Percentiles rank a stretch among this genome's conserved stretches.
Conservation (phyloP, 92 coral and sea anemone species). For the Isaurus tuberculatus region DNA sequence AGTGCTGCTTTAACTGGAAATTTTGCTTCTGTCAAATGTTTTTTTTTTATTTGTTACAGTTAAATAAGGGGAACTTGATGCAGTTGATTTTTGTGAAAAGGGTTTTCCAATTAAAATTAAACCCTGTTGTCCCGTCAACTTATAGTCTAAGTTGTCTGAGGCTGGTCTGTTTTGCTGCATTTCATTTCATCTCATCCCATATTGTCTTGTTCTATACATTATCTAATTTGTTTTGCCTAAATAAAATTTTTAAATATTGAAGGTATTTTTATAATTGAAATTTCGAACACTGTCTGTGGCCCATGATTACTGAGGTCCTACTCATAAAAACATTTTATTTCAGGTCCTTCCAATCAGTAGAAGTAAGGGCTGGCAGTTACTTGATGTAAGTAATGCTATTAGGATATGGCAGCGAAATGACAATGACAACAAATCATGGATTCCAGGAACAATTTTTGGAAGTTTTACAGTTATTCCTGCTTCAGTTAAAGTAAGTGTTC, state of each 20-base stretch:
- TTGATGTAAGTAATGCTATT: constrained; percentile 36
- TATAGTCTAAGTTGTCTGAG: background rate
- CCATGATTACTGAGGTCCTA: too few relatives aligned
- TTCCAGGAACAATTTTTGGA: constrained; percentile 71
- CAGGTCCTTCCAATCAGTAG: constrained; percentile 46
- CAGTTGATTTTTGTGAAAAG: too few relatives aligned
- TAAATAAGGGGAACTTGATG: too few relatives aligned
- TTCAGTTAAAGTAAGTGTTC: constrained; percentile 67
- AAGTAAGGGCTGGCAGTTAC: constrained; percentile 52
- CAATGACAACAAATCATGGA: constrained; percentile 52
- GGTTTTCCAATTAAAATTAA: too few relatives aligned
- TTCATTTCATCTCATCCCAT: background rate
- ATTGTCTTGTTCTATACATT: background rate
- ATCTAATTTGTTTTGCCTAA: too few relatives aligned
- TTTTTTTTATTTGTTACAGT: too few relatives aligned
- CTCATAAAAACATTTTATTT: background rate
- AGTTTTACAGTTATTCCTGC: constrained; percentile 75
- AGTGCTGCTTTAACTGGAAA: background rate
- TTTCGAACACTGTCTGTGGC: too few relatives aligned
- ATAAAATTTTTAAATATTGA: background rate
- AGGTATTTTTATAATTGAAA: too few relatives aligned
- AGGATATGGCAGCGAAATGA: constrained; percentile 51
- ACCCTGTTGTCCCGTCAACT: too few relatives aligned
- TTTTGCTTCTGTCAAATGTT: too few relatives aligned
- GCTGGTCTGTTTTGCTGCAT: background rate